These are phyloP conservation scores for Calyptommatus sinebrachiatus DNA, from an alignment of 2,113 vertebrate species.

Conservation along the genomic window DNA sequence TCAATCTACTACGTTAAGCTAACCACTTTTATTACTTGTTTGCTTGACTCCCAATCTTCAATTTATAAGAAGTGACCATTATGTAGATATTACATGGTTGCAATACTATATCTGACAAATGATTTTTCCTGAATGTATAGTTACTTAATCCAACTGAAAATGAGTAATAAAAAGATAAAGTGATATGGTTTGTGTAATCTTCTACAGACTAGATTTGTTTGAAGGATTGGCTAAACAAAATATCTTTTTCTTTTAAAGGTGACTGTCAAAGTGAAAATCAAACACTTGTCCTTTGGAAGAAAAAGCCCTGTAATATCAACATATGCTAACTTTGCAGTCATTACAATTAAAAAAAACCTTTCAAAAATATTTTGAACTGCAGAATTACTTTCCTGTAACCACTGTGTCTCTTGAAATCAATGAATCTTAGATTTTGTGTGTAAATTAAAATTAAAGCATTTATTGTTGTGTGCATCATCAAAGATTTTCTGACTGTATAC, in stretches of 20 bases:
- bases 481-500: too few relatives aligned
- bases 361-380: neutral
- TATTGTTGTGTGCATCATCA: too few relatives aligned
- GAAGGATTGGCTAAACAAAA: constrained; percentile 28
- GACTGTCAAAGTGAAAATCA: neutral
- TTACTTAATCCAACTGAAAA: constrained; percentile 51
- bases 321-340: constrained; percentile 16
- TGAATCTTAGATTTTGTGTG: too few relatives aligned
- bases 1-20: constrained; percentile 44
- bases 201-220: constrained; percentile 16
- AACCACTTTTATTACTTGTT: constrained; percentile 60
- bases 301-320: neutral
- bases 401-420: too few relatives aligned
- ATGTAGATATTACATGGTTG: neutral
- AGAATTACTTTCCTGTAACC: neutral
- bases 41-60: constrained; percentile 50
- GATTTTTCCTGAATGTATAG: constrained; percentile 20
- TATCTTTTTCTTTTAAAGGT: neutral
- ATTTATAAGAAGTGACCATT: constrained; percentile 43
- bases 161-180: constrained; percentile 43
- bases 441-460: too few relatives aligned
- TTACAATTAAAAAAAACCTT: too few relatives aligned
- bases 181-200: constrained; percentile 22
- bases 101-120: constrained; percentile 44
- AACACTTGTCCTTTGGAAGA: constrained; percentile 17